These are phyloP conservation scores for Todus mexicanus DNA, from an alignment of 2,797 vertebrate species.

Conservation along the genomic window DNA sequence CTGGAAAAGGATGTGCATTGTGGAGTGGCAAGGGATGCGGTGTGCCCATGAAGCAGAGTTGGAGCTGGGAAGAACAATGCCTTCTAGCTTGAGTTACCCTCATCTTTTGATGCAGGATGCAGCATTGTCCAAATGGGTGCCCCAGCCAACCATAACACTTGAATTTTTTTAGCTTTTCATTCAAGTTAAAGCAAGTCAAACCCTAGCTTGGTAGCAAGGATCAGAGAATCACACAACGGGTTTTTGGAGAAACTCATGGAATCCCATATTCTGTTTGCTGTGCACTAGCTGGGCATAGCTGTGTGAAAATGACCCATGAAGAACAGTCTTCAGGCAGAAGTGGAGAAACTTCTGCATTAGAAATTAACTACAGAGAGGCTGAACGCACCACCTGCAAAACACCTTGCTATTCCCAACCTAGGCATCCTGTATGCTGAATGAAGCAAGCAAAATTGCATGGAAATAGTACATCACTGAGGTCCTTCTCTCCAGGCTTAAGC, in stretches of 20 bases:
- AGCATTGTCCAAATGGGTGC: background rate
- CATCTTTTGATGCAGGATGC: background rate
- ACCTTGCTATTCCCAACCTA: background rate
- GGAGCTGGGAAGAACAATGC: background rate
- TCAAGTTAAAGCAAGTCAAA: background rate
- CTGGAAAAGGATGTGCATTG: background rate
- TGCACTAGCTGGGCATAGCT: background rate
- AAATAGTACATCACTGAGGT: background rate
- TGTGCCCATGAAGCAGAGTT: rapidly evolving
- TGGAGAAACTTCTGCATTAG: background rate
- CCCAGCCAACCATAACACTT: background rate
- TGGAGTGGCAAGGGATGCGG: background rate
- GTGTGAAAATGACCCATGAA: background rate
- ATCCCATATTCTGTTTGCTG: background rate
- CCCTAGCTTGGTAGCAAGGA: background rate
- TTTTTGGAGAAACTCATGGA: background rate
- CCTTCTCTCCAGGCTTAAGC: background rate
- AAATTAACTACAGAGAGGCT: background rate
- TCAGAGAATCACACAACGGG: background rate
- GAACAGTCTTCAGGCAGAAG: background rate
- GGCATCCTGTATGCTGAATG: rapidly evolving
- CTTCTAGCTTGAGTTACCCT: background rate
- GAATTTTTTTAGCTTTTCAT: background rate
- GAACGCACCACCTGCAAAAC: background rate
- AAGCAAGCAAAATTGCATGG: background rate